A percentile compares a stretch with the other conserved stretches of the same genome.
phyloP scores from a whole-genome alignment of 30 jellyfish, hydroid and myxozoan species.

The Calvadosia cruxmelitensis region DNA sequence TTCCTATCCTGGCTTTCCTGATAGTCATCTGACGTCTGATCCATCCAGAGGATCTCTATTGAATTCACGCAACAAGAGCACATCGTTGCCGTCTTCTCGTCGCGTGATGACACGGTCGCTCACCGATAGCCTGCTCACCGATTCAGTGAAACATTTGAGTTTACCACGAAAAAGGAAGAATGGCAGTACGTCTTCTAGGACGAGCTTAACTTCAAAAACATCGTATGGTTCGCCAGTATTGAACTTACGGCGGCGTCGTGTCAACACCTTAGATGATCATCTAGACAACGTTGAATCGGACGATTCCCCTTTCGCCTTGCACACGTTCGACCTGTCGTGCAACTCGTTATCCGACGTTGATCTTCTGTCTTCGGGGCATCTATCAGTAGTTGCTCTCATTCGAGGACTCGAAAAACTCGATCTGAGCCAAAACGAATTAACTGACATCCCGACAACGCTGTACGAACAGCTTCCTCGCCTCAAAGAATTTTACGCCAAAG shows the following conservation, averaged over 20 bases:
- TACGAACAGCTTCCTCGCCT: slow-evolving; percentile 26
- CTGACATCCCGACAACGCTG: slow-evolving; percentile 20
- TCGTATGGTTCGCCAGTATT: not conserved
- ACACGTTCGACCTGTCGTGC: slow-evolving; percentile 58
- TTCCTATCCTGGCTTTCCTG: slow-evolving; percentile 76
- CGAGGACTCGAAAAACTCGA: slow-evolving; percentile 52
- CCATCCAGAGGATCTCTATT: slow-evolving; percentile 16
- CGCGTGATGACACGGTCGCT: slow-evolving; percentile 10
- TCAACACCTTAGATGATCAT: not conserved
- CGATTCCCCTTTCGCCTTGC: not conserved
- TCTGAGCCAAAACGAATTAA: slow-evolving; percentile 32
- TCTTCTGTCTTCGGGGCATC: slow-evolving; percentile 7
- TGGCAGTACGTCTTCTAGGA: slow-evolving; percentile 5
- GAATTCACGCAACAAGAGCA: slow-evolving; percentile 6
- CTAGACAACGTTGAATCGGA: not conserved
- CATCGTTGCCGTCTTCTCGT: not conserved
- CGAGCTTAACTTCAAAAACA: slow-evolving; percentile 1
- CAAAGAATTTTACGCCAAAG: slow-evolving; percentile 30
- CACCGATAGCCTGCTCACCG: not conserved
- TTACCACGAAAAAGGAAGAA: not conserved
- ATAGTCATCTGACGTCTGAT: slow-evolving; percentile 43
- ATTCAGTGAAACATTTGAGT: slow-evolving; percentile 8
- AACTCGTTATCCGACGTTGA: slow-evolving; percentile 37
- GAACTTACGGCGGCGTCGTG: not conserved
- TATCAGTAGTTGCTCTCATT: slow-evolving; percentile 20